Percentiles rank a stretch among this genome's conserved stretches.
phyloP scores from a whole-genome alignment of 2,113 vertebrate genomes.

The Condylura cristata region DNA sequence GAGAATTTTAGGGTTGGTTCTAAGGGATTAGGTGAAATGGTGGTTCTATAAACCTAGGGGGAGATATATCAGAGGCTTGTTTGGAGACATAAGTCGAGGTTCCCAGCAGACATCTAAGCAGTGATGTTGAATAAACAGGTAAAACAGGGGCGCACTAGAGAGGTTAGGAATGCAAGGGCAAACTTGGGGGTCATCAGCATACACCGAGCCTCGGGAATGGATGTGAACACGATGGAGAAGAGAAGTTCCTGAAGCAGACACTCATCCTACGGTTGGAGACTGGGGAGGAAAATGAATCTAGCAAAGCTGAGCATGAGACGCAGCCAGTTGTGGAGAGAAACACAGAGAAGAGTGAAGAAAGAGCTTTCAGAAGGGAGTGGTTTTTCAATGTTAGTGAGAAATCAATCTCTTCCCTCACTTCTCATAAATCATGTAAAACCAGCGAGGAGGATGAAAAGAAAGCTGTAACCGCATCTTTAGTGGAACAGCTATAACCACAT shows the following conservation, averaged over 20 bases:
- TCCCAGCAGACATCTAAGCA: background rate
- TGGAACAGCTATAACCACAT: background rate
- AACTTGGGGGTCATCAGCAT: background rate
- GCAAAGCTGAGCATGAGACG: background rate
- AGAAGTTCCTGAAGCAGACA: background rate
- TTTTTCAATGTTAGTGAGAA: background rate
- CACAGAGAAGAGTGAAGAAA: background rate
- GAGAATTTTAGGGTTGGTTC: background rate
- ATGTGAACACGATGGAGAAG: background rate
- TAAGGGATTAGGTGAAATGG: background rate
- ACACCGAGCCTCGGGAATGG: no score
- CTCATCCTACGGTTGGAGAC: background rate
- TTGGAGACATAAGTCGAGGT: background rate
- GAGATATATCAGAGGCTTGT: no score
- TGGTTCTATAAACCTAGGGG: no score
- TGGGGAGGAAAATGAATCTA: background rate
- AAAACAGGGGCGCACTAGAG: background rate
- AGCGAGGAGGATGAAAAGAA: background rate
- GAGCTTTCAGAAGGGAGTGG: background rate
- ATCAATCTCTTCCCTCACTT: background rate
- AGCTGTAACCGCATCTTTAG: background rate
- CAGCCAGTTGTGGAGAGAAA: background rate
- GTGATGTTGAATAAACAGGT: background rate
- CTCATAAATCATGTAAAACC: conserved; percentile 17
- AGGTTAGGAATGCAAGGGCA: background rate